These are phyloP conservation scores for Pangasius larnaudii DNA, from an alignment of 2,797 vertebrate species.

Conservation along the genomic window DNA sequence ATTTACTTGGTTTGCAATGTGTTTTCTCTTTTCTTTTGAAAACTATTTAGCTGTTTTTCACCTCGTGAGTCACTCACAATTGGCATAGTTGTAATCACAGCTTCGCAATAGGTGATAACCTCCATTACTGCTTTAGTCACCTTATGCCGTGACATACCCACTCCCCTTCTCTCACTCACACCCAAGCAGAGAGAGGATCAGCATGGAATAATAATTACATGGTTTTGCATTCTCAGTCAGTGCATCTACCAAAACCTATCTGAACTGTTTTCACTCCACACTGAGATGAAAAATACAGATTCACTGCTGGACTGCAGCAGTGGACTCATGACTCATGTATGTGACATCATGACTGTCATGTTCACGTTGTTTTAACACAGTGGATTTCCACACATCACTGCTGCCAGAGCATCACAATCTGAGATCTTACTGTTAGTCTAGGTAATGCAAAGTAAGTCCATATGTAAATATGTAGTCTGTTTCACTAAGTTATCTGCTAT, in stretches of 20 bases:
- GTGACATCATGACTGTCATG: not conserved
- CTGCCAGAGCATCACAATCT: not conserved
- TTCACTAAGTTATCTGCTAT: not conserved
- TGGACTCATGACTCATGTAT: slow-evolving; percentile 4
- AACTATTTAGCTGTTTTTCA: not conserved
- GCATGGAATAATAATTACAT: slow-evolving; percentile 1
- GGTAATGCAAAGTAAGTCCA: not conserved
- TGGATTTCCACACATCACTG: slow-evolving; percentile 1
- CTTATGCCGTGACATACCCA: not conserved
- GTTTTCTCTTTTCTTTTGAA: not conserved
- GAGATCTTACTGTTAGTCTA: not conserved
- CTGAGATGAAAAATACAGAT: slow-evolving; percentile 18
- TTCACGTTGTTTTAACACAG: slow-evolving; percentile 10
- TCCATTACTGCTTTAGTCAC: not conserved
- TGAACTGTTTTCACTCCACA: slow-evolving; percentile 3
- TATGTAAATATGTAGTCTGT: not conserved
- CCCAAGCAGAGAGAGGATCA: not conserved
- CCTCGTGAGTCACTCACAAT: not conserved
- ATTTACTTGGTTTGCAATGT: not conserved
- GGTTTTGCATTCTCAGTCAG: slow-evolving; percentile 23
- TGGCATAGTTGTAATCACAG: not conserved
- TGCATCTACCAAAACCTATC: slow-evolving; percentile 27
- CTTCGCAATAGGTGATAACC: not conserved
- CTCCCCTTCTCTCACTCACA: not conserved
- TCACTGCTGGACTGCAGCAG: not conserved